Evolutionary conservation across 2,888 invertebrate species (phyloP).

Genomic region (Cyclophora punctaria): DNA sequence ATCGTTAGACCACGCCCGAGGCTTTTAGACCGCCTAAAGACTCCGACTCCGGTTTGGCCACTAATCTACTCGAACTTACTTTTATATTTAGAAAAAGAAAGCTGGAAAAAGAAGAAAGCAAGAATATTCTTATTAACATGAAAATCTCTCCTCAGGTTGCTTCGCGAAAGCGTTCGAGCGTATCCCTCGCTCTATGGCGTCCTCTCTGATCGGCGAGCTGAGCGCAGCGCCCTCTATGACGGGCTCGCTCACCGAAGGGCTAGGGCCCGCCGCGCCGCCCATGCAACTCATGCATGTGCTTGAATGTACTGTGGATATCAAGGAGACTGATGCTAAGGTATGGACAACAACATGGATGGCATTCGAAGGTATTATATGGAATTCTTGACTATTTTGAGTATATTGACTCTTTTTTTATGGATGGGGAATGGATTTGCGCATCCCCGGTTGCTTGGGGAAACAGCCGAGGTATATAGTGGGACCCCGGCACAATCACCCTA

Average conservation of each 20-base stretch:
- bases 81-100: no score
- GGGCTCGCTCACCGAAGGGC: constrained; percentile 72
- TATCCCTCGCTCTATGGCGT: constrained; percentile 88
- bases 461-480: no score
- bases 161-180: constrained; percentile 96
- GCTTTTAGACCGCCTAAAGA: no score
- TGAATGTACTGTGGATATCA: constrained; percentile 94
- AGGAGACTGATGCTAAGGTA: constrained; percentile 91
- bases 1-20: neutral
- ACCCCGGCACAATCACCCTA: no score
- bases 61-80: no score
- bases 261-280: constrained; percentile 76
- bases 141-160: constrained; percentile 73
- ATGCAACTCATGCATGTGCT: constrained; percentile 85
- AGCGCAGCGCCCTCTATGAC: constrained; percentile 80
- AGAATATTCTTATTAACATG: neutral
- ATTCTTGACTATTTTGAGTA: no score
- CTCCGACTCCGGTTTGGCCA: no score
- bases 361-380: no score
- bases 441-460: no score
- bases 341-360: neutral
- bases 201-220: constrained; percentile 80
- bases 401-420: no score
- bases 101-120: no score
- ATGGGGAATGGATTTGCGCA: no score